phyloP scores from a whole-genome alignment of 2,113 vertebrate species.

The Megaleporinus macrocephalus region DNA sequence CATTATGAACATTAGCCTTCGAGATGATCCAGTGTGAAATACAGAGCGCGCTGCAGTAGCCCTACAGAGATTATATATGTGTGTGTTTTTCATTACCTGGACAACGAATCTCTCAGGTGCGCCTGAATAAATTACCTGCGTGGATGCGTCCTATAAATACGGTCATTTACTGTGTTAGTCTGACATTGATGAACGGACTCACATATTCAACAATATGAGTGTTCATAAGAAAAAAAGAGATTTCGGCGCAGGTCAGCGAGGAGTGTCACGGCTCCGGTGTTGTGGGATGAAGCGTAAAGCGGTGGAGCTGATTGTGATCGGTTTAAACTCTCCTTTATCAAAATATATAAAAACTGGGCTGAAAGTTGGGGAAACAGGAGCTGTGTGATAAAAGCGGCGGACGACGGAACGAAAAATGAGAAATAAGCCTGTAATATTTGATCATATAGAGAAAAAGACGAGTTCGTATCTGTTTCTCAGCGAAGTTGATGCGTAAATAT shows the following conservation, averaged over 20 bases:
- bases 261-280: conserved; percentile 38
- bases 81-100: conserved; percentile 38
- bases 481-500: neutral
- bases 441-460: neutral
- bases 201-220: conserved; percentile 70
- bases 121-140: conserved; percentile 44
- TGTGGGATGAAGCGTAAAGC: conserved; percentile 28
- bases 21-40: conserved; percentile 20
- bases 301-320: conserved; percentile 10
- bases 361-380: neutral
- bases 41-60: neutral
- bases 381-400: neutral
- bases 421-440: neutral
- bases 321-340: conserved; percentile 18
- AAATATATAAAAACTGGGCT: neutral
- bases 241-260: conserved; percentile 41
- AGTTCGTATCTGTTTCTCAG: too few species aligned
- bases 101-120: conserved; percentile 26
- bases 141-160: conserved; percentile 26
- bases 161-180: conserved; percentile 36
- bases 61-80: neutral
- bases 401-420: neutral
- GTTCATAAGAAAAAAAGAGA: conserved; percentile 17
- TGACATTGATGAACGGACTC: conserved; percentile 70
- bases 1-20: conserved; percentile 45